A percentile compares a stretch with the other conserved stretches of the same genome.
phyloP scores from a whole-genome alignment of 1,140 invertebrate species.

The Pollicipes pollicipes region DNA sequence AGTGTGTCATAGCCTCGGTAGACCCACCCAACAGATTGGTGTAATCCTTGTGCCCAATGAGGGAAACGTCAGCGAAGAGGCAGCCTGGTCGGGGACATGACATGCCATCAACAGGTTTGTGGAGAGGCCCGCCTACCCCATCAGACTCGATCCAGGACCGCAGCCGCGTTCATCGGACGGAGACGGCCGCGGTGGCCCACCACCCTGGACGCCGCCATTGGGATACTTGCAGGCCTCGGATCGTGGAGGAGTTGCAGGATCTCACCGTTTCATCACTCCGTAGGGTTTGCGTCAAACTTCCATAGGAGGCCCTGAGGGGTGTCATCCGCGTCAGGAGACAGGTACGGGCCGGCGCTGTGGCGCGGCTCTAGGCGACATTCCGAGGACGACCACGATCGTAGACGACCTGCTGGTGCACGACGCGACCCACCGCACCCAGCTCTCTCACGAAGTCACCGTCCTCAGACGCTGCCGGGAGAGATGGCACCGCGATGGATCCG shows the following conservation, averaged over 20 bases:
- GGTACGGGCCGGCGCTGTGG: conserved; percentile 17
- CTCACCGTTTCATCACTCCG: conserved; percentile 22
- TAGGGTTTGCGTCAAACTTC: conserved; percentile 16
- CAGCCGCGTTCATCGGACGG: conserved; percentile 10
- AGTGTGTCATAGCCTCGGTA: conserved; percentile 22
- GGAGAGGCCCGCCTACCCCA: conserved; percentile 16
- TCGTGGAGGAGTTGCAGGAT: conserved; percentile 18
- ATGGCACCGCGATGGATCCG: conserved; percentile 9
- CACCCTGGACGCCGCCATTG: conserved; percentile 21
- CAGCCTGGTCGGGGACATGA: conserved; percentile 16
- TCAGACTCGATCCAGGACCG: conserved; percentile 19
- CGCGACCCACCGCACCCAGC: conserved; percentile 10
- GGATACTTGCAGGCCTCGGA: conserved; percentile 22
- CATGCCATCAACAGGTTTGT: conserved; percentile 21
- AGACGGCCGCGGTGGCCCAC: conserved; percentile 11
- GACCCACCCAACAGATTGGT: conserved; percentile 11
- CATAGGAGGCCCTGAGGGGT: conserved; percentile 15
- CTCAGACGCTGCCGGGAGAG: conserved; percentile 5
- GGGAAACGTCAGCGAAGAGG: conserved; percentile 7
- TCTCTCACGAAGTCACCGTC: conserved; percentile 9
- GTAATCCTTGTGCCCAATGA: conserved; percentile 12
- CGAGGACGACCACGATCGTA: conserved; percentile 15
- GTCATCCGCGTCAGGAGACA: conserved; percentile 17
- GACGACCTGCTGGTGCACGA: conserved; percentile 16
- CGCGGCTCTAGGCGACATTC: conserved; percentile 13